A percentile compares a stretch with the other conserved stretches of the same genome.
phyloP scores from a whole-genome alignment of 2,113 vertebrate species.

The Struthidea cinerea region DNA sequence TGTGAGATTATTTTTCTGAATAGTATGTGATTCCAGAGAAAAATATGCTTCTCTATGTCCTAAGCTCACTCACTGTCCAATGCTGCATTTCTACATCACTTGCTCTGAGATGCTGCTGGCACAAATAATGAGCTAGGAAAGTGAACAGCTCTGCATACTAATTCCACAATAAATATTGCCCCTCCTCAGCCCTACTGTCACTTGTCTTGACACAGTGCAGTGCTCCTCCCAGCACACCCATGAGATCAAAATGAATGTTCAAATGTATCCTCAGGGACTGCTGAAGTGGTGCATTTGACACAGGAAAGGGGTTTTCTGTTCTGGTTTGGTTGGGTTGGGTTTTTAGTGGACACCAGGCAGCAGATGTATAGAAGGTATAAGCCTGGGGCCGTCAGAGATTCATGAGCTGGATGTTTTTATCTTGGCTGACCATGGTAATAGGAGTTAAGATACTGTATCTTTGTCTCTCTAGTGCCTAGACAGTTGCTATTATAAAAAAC shows the following conservation, averaged over 20 bases:
- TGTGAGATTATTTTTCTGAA: neutral
- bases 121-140: neutral
- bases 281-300: neutral
- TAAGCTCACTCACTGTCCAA: neutral
- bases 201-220: neutral
- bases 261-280: neutral
- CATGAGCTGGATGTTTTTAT: neutral
- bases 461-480: neutral
- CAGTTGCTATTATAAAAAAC: neutral
- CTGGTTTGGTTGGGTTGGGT: neutral
- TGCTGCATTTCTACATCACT: neutral
- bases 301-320: neutral
- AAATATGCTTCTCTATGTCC: neutral
- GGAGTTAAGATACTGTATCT: neutral
- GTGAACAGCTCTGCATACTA: neutral
- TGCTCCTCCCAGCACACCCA: neutral
- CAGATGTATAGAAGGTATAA: neutral
- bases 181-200: neutral
- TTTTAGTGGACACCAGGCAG: neutral
- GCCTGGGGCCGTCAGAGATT: neutral
- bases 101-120: neutral
- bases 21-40: neutral
- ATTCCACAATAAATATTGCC: neutral
- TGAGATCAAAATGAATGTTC: neutral
- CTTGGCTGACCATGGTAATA: neutral